Evolutionary conservation across 1,140 invertebrate species (phyloP), one percentile per base, ranked within the genome.

Genomic region (Calycopis cecrops): DNA sequence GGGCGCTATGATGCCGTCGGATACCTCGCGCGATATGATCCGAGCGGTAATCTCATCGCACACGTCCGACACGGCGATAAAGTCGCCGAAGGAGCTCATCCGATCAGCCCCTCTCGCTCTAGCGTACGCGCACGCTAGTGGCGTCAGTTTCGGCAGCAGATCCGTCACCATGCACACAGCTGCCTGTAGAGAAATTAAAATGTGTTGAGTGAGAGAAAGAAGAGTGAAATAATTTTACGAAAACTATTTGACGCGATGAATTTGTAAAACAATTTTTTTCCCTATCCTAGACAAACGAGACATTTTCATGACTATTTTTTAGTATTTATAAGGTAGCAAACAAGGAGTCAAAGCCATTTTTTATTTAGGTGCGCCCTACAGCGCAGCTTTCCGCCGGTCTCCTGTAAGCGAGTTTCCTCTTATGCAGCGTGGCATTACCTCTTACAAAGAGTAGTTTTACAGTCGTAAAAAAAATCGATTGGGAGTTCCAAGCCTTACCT

Each of bases 31-130:
- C 0, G 92, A 92, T 38, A 94, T 93, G 16, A 94, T 92, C 64
- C 86, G 90, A 0, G 93, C 98, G 0, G 98, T 99, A 10, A 92
- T 63, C 21, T 90, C 91, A 88, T 99, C 98, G 82, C 98, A 99
- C 1, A 87, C 72, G 74, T 99, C 97, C 0, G 97, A 99, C 0
- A 99, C 77, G 9, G 97, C 97, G 37, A 99, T 92, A 82, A 99
- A 99, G 87, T 99, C 98, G 0, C 98, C 98, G 87, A 99, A 99
- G 9, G 98, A 99, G 4, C 97, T 99, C 98, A 99, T 99, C 52
- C 98, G 91, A 85, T 99, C 98, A 12, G 98, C 98, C 35, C 98
- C 97, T 85, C 98, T 90, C 0, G 98, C 98, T 59, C 98, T 89
- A 0, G 97, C 98, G 88, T 99, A 99, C 1, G 98, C 98, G 9